Conservation (phyloP, 2,888 invertebrate genomes). For the Eilema depressum region DNA sequence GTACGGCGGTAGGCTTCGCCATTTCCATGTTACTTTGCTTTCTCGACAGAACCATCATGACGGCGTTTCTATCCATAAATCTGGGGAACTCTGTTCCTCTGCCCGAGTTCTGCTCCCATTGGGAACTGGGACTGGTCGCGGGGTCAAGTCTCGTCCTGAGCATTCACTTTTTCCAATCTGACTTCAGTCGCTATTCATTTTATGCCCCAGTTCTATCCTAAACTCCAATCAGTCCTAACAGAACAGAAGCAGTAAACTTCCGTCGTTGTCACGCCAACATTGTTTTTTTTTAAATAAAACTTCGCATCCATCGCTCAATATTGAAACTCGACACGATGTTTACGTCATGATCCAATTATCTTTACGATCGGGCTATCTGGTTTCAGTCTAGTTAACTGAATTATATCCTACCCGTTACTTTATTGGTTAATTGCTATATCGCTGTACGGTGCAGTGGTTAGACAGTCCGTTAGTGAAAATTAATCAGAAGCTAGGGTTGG, state of each 20-base stretch:
- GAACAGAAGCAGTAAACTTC: too few species aligned
- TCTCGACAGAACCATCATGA: neutral
- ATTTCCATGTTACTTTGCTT: too few species aligned
- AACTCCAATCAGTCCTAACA: neutral
- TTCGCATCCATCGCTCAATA: neutral
- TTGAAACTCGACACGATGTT: neutral
- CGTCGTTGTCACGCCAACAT: neutral
- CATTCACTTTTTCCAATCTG: too few species aligned
- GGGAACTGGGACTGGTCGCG: too few species aligned
- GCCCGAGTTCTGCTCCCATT: too few species aligned
- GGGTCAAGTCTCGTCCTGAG: too few species aligned
- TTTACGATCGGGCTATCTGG: conserved; percentile 6
- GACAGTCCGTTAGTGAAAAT: neutral
- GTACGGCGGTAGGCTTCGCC: neutral
- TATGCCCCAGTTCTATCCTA: neutral
- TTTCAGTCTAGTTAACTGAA: conserved; percentile 12
- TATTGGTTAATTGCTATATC: neutral
- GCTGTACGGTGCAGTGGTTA: neutral
- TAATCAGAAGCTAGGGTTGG: neutral
- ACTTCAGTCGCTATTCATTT: too few species aligned
- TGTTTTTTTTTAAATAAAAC: neutral
- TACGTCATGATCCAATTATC: conserved; percentile 5
- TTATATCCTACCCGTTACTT: conserved; percentile 8
- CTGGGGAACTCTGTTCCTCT: too few species aligned
- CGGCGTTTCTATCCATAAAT: neutral